phyloP scores from a whole-genome alignment of 2,797 vertebrate species.

The Spondyliosoma cantharus region DNA sequence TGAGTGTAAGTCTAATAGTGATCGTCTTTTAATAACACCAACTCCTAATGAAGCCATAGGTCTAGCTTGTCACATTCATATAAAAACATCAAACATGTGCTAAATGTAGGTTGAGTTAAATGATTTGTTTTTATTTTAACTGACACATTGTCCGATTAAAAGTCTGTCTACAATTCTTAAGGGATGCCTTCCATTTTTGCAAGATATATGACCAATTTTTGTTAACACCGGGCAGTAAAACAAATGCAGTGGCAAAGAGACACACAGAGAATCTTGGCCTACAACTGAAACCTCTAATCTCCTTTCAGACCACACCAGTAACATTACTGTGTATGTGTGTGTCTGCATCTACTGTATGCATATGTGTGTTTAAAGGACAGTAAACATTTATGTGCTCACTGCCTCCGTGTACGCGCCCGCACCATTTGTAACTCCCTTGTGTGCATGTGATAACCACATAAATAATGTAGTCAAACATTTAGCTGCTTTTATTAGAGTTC shows the following conservation, averaged over 20 bases:
- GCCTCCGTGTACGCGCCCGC: neutral
- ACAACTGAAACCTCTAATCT: constrained; percentile 3
- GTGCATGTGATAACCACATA: neutral
- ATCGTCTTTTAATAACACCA: neutral
- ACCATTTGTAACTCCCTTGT: constrained; percentile 9
- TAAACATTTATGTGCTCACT: constrained; percentile 13
- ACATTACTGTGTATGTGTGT: neutral
- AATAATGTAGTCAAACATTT: constrained; percentile 25
- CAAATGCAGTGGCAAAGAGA: neutral
- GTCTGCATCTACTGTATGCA: neutral
- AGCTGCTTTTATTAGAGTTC: constrained; percentile 29
- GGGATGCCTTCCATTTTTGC: neutral
- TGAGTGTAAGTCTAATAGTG: neutral
- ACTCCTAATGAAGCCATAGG: neutral
- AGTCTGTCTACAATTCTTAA: neutral
- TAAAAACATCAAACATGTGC: neutral
- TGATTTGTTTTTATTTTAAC: neutral
- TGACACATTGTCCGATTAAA: too few species aligned
- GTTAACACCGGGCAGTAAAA: neutral
- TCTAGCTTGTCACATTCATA: neutral
- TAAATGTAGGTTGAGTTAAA: neutral
- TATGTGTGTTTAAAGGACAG: constrained; percentile 2
- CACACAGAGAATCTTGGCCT: neutral
- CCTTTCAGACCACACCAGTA: neutral
- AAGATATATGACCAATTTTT: neutral